A percentile compares a stretch with the other conserved stretches of the same genome.
These are phyloP conservation scores for Camponotus floridanus DNA, from an alignment of 1,140 invertebrate genomes.

Conservation along the genomic window DNA sequence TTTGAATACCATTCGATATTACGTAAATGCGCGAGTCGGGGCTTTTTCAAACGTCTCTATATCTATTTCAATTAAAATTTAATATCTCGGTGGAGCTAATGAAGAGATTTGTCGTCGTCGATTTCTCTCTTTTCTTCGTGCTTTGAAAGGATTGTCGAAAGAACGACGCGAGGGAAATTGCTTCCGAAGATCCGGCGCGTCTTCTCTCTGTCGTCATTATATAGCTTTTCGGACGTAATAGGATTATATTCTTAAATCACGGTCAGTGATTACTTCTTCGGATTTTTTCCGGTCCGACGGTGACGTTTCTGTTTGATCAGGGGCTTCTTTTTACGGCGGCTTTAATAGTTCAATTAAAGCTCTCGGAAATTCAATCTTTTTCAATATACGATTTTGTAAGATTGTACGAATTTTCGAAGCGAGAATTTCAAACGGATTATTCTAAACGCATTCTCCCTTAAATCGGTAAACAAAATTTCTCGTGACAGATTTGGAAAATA, in stretches of 20 bases:
- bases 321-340: conserved; percentile 30
- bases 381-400: neutral
- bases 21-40: conserved; percentile 13
- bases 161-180: conserved; percentile 26
- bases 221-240: conserved; percentile 55
- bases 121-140: neutral
- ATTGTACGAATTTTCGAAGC: neutral
- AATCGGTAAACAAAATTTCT: neutral
- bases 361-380: conserved; percentile 35
- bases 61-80: neutral
- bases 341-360: conserved; percentile 56
- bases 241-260: conserved; percentile 59
- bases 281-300: conserved; percentile 51
- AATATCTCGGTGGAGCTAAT: neutral
- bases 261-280: conserved; percentile 51
- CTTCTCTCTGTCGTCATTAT: conserved; percentile 41
- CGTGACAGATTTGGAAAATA: neutral
- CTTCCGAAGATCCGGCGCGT: conserved; percentile 17
- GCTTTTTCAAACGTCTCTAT: neutral
- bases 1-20: neutral
- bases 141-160: neutral
- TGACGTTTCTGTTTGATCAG: conserved; percentile 48
- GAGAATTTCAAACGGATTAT: neutral
- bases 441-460: neutral
- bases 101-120: neutral